Conservation (phyloP, 2,113 vertebrate species). For the Cheirogaleus medius region DNA sequence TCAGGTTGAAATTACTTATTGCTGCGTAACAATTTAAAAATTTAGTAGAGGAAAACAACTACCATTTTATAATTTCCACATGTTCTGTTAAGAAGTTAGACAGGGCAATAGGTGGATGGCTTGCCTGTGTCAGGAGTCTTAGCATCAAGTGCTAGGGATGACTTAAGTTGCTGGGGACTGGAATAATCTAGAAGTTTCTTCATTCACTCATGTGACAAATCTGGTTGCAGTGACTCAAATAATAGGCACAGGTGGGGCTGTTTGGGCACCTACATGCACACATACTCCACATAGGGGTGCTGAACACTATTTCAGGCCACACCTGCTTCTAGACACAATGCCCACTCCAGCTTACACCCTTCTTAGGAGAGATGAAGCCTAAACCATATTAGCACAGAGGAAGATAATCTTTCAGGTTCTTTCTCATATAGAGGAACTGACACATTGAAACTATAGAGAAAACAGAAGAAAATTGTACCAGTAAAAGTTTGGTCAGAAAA, state of each 20-base stretch:
- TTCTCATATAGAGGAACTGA: background rate
- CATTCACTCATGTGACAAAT: background rate
- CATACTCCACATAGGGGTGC: accelerated
- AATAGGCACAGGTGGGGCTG: background rate
- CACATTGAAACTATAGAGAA: background rate
- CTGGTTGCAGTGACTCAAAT: background rate
- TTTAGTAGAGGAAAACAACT: background rate
- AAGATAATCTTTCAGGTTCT: background rate
- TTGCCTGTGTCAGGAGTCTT: background rate
- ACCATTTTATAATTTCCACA: background rate
- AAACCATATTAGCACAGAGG: background rate
- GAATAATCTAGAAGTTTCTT: background rate
- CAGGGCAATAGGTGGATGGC: accelerated
- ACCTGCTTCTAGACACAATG: background rate
- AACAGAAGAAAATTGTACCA: background rate
- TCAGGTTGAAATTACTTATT: background rate
- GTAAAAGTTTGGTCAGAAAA: background rate
- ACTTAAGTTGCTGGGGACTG: background rate
- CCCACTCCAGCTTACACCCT: background rate
- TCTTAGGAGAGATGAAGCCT: background rate
- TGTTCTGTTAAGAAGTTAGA: background rate
- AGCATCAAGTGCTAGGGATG: background rate
- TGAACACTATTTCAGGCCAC: background rate
- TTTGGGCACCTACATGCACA: background rate
- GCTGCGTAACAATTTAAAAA: background rate